These are phyloP conservation scores for Pollenia amentaria DNA, from an alignment of 2,888 invertebrate species.

Conservation along the genomic window DNA sequence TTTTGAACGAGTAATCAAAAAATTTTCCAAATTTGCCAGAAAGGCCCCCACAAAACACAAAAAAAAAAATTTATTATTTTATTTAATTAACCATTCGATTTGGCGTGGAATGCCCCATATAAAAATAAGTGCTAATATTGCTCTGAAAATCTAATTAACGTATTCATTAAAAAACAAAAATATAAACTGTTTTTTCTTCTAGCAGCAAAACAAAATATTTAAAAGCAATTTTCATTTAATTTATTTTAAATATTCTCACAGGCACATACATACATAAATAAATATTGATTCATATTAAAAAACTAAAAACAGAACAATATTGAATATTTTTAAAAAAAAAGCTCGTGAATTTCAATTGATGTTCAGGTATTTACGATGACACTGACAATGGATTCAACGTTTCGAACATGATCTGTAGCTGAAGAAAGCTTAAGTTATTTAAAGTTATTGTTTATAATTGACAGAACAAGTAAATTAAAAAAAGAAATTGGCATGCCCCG, in stretches of 20 bases:
- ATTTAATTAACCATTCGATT: too few species aligned
- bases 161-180: neutral
- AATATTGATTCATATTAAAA: neutral
- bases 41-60: too few species aligned
- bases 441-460: neutral
- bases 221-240: neutral
- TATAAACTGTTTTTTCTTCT: neutral
- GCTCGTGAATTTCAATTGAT: constrained; percentile 23
- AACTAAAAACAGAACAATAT: neutral
- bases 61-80: too few species aligned
- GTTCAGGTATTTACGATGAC: constrained; percentile 22
- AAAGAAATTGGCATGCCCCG: too few species aligned
- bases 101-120: too few species aligned
- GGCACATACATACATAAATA: neutral
- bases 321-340: constrained; percentile 25
- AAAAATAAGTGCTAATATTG: neutral
- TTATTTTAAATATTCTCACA: too few species aligned
- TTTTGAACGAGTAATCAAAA: too few species aligned
- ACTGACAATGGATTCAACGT: neutral
- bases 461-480: too few species aligned
- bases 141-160: constrained; percentile 6
- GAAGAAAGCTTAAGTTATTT: neutral
- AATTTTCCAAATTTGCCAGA: too few species aligned
- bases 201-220: constrained; percentile 1
- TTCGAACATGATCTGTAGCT: neutral